Conservation (phyloP, 2,797 vertebrate species). For the Acropternis orthonyx region DNA sequence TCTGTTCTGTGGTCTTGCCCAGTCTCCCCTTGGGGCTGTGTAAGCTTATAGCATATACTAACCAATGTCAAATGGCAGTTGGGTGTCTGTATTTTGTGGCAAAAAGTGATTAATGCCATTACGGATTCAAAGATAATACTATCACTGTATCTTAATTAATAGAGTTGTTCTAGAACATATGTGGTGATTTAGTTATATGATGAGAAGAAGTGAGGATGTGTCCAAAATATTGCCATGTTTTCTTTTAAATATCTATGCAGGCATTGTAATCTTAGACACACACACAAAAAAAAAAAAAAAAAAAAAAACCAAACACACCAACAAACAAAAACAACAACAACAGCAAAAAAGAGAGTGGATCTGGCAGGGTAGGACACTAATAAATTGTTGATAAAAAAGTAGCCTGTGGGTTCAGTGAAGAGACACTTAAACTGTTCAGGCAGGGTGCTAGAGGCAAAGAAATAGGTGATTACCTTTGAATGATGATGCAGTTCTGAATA, state of each 20-base stretch:
- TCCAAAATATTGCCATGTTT: background rate
- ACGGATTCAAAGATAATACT: background rate
- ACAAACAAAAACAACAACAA: too few species aligned
- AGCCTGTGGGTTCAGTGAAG: background rate
- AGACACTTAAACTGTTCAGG: constrained; percentile 28
- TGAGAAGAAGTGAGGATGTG: background rate
- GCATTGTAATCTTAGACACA: background rate
- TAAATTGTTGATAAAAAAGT: constrained; percentile 35
- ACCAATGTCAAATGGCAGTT: background rate
- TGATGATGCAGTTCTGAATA: background rate
- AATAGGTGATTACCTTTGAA: constrained; percentile 9
- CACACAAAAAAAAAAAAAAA: background rate
- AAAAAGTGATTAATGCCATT: background rate
- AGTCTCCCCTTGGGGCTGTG: background rate
- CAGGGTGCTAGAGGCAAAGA: constrained; percentile 16
- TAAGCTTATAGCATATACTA: background rate
- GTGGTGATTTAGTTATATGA: background rate
- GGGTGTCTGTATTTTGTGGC: background rate
- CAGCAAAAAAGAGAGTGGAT: background rate
- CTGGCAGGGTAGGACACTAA: background rate
- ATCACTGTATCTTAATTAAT: background rate
- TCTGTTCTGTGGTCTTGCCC: background rate
- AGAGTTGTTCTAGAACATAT: background rate
- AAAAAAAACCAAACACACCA: background rate
- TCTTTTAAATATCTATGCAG: background rate